A percentile compares a stretch with the other conserved stretches of the same genome.
phyloP scores from a whole-genome alignment of 1,140 invertebrate genomes.

The Eueides isabella region DNA sequence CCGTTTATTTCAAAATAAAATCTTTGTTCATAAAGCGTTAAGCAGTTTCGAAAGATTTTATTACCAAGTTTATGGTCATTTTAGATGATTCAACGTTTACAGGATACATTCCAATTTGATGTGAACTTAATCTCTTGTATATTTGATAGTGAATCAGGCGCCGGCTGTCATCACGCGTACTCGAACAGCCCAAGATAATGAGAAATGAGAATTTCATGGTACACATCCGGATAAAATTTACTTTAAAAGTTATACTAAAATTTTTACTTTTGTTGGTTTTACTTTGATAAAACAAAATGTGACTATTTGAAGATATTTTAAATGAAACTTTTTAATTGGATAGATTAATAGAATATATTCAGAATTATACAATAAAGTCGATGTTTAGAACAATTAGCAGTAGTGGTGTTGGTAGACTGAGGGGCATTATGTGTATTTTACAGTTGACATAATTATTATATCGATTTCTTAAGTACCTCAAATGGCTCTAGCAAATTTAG shows the following conservation, averaged over 20 bases:
- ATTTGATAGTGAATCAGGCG: background rate
- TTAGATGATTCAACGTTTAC: background rate
- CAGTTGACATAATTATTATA: too few species aligned
- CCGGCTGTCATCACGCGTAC: background rate
- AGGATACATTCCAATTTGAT: slow-evolving; percentile 5
- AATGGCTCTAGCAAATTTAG: too few species aligned
- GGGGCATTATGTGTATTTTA: too few species aligned
- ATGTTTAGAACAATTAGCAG: too few species aligned
- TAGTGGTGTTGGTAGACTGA: too few species aligned
- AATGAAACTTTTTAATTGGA: too few species aligned
- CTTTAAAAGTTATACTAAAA: background rate
- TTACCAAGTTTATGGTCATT: background rate
- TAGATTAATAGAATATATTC: too few species aligned
- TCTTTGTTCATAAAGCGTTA: background rate
- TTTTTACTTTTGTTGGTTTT: too few species aligned
- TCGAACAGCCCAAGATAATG: background rate
- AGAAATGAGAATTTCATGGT: background rate
- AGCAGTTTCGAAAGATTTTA: background rate
- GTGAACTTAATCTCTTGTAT: background rate
- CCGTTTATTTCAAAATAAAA: background rate
- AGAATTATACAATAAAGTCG: too few species aligned
- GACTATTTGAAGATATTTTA: too few species aligned
- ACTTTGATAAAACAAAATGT: too few species aligned
- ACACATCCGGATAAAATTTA: background rate
- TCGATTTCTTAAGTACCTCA: too few species aligned